Evolutionary conservation across 2,797 vertebrate genomes (phyloP).

Genomic region (Galagoides demidoff): DNA sequence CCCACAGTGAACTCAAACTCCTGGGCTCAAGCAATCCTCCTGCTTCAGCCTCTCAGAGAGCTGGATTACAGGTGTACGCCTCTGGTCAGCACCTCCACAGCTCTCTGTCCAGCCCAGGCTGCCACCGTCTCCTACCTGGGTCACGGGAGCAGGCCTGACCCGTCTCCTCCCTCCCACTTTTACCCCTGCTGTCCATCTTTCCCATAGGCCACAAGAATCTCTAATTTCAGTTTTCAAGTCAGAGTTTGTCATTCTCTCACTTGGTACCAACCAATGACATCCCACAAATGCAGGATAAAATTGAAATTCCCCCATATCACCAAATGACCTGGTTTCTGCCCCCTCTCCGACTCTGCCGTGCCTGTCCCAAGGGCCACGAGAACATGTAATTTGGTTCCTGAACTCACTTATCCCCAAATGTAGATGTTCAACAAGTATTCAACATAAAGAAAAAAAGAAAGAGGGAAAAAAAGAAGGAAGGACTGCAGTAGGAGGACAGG

Average conservation of each 20-base stretch:
- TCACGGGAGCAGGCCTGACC: background rate
- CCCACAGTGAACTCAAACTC: background rate
- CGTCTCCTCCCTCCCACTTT: background rate
- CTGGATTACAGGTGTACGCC: rapidly evolving
- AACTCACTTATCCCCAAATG: background rate
- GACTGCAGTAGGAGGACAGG: background rate
- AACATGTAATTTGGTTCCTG: background rate
- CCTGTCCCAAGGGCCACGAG: background rate
- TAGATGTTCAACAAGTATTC: background rate
- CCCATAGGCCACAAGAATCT: background rate
- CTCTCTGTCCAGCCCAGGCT: background rate
- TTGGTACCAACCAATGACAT: background rate
- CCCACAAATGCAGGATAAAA: background rate
- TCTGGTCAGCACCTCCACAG: background rate
- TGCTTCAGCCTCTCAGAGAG: background rate
- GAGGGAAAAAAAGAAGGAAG: background rate
- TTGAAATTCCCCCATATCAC: background rate
- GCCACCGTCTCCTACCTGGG: rapidly evolving
- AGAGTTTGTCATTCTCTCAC: background rate
- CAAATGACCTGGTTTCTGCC: background rate
- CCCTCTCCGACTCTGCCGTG: too few relatives aligned
- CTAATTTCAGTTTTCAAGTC: background rate
- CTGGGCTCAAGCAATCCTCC: background rate
- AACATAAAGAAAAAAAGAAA: too few relatives aligned
- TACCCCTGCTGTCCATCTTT: background rate